A percentile compares a stretch with the other conserved stretches of the same genome.
Conservation (phyloP, 2,113 vertebrate genomes). For the Heterotilapia buettikoferi region DNA sequence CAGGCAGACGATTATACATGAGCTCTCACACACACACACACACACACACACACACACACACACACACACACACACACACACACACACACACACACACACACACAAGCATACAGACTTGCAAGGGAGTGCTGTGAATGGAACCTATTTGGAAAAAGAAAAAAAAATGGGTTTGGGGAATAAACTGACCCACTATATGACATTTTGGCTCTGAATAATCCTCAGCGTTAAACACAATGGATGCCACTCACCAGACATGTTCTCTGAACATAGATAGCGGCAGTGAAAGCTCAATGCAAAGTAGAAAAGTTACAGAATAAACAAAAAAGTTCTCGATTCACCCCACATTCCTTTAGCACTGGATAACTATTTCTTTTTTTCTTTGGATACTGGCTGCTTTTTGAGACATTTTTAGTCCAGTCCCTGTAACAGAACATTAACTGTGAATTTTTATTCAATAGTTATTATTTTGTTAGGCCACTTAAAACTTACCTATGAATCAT, state of each 20-base stretch:
- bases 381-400: neutral
- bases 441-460: neutral
- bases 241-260: neutral
- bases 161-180: neutral
- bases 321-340: neutral
- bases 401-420: neutral
- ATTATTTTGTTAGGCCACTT: neutral
- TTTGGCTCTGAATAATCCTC: neutral
- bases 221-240: constrained; percentile 12
- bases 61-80: neutral
- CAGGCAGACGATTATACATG: neutral
- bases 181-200: constrained; percentile 4
- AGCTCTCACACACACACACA: neutral
- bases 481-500: neutral
- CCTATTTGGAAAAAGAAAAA: neutral
- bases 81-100: neutral
- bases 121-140: neutral
- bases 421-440: neutral
- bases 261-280: neutral
- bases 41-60: neutral
- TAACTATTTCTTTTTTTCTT: neutral
- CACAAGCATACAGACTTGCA: neutral
- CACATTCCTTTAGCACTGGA: neutral
- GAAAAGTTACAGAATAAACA: constrained; percentile 15
- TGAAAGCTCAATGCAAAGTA: neutral